A percentile compares a stretch with the other conserved stretches of the same genome.
Conservation (phyloP, 2,113 vertebrate species). For the Amphilophus citrinellus region DNA sequence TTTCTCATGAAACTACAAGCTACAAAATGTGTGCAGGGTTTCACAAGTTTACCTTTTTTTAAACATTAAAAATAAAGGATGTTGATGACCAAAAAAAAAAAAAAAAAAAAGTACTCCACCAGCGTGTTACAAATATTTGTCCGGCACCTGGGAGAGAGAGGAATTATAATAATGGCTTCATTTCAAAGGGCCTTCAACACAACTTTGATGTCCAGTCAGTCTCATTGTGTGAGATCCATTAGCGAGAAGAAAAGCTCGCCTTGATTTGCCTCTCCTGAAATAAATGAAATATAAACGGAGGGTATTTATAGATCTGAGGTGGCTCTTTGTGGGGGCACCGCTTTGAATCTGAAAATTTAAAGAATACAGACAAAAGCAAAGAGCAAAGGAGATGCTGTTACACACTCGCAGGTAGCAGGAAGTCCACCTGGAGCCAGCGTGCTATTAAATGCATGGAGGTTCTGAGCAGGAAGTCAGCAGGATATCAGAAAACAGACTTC, state of each 20-base stretch:
- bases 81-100: background rate
- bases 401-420: constrained; percentile 11
- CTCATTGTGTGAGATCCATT: constrained; percentile 60
- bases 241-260: constrained; percentile 34
- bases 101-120: background rate
- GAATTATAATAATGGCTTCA: constrained; percentile 47
- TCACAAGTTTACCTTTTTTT: background rate
- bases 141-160: background rate
- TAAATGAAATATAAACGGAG: constrained; percentile 55
- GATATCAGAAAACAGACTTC: background rate
- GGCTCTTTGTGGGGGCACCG: constrained; percentile 7
- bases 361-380: constrained; percentile 26
- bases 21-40: background rate
- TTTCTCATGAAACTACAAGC: background rate
- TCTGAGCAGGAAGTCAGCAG: background rate
- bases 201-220: constrained; percentile 62
- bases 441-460: background rate
- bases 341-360: constrained; percentile 33
- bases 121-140: constrained; percentile 10
- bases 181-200: constrained; percentile 50
- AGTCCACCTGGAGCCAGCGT: constrained; percentile 25
- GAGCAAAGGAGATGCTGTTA: background rate
- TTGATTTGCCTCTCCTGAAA: constrained; percentile 52
- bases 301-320: constrained; percentile 57
- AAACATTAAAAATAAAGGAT: background rate